Evolutionary conservation across 2,113 vertebrate genomes (phyloP).

Genomic region (Gymnarchus niloticus): DNA sequence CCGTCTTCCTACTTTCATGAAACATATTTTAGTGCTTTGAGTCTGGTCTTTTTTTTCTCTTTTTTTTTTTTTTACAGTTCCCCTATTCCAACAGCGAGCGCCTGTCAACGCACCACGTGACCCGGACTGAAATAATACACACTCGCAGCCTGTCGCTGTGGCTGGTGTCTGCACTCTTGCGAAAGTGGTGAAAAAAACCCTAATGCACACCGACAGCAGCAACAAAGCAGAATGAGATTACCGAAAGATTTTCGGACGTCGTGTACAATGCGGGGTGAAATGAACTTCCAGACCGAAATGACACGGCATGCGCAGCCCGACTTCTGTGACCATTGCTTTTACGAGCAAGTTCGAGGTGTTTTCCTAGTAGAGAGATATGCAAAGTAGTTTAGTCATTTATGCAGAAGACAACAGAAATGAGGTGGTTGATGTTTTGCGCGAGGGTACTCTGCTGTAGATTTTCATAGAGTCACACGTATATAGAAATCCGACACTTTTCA

Average conservation of each 20-base stretch:
- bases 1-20: background rate
- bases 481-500: background rate
- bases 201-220: background rate
- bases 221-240: background rate
- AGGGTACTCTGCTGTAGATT: background rate
- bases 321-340: background rate
- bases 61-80: background rate
- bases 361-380: background rate
- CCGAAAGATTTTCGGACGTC: background rate
- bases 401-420: background rate
- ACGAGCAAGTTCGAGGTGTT: background rate
- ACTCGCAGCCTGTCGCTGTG: background rate
- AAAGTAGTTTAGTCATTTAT: background rate
- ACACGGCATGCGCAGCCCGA: background rate
- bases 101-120: slow-evolving; percentile 27
- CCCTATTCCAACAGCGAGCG: slow-evolving; percentile 20
- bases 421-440: background rate
- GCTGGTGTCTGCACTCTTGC: background rate
- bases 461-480: background rate
- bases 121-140: slow-evolving; percentile 17
- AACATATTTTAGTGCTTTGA: background rate
- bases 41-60: no score
- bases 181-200: background rate
- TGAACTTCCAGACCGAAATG: background rate
- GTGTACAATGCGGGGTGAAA: background rate